Conservation (phyloP, 35 echinoderm and acorn worm species). For the Strongylocentrotus purpuratus region DNA sequence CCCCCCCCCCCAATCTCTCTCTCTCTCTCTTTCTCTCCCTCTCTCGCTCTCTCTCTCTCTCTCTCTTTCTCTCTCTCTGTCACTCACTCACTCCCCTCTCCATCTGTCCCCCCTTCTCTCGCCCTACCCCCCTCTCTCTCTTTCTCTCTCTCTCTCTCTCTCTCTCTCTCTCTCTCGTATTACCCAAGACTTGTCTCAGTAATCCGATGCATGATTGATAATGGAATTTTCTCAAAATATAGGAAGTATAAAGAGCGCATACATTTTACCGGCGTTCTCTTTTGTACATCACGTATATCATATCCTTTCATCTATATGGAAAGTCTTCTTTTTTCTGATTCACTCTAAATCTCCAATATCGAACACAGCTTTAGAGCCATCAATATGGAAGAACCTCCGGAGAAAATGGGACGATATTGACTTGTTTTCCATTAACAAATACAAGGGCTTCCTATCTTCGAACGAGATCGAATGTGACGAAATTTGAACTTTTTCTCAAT, state of each 20-base stretch:
- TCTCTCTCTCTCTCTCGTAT: not conserved
- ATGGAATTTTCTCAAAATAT: not conserved
- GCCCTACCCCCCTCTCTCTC: too few relatives aligned
- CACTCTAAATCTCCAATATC: not conserved
- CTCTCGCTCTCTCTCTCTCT: too few relatives aligned
- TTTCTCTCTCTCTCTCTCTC: not conserved
- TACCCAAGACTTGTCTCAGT: not conserved
- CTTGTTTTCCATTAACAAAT: not conserved
- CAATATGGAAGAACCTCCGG: not conserved
- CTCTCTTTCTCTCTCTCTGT: too few relatives aligned
- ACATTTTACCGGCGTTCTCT: not conserved
- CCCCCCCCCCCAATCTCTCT: too few relatives aligned
- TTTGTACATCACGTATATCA: not conserved
- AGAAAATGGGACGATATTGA: not conserved
- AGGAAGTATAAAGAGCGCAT: not conserved
- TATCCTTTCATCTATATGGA: constrained; percentile 2
- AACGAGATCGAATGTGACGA: not conserved
- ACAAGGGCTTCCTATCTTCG: not conserved
- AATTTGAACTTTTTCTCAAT: not conserved
- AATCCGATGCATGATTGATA: constrained; percentile 3
- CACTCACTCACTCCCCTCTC: not conserved
- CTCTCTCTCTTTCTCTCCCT: too few relatives aligned
- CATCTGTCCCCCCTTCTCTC: too few relatives aligned
- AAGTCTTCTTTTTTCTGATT: not conserved
- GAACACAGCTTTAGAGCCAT: not conserved